Evolutionary conservation across 2,888 invertebrate species (phyloP).

Genomic region (Desoria tigrina): DNA sequence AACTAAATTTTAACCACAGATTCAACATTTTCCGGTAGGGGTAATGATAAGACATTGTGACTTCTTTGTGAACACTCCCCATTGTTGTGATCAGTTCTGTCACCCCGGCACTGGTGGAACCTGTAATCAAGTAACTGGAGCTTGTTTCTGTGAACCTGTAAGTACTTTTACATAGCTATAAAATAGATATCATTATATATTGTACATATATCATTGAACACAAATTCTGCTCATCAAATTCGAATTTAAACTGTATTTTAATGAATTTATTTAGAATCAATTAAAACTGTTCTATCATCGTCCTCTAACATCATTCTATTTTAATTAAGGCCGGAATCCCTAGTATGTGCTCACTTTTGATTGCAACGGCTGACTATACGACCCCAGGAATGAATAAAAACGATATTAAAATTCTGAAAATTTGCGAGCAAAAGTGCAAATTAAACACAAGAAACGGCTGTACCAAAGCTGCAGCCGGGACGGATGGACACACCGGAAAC

Average conservation of each 20-base stretch:
- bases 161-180: too few relatives aligned
- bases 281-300: too few relatives aligned
- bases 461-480: conserved; percentile 22
- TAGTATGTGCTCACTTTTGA: background rate
- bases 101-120: conserved; percentile 10
- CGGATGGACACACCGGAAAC: conserved; percentile 23
- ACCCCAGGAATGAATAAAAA: conserved; percentile 9
- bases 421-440: conserved; percentile 10
- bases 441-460: conserved; percentile 11
- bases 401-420: background rate
- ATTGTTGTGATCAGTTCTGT: conserved; percentile 14
- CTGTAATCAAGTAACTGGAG: background rate
- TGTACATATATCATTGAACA: too few relatives aligned
- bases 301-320: too few relatives aligned
- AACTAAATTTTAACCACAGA: too few relatives aligned
- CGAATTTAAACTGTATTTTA: too few relatives aligned
- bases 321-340: background rate
- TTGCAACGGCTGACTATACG: background rate
- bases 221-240: too few relatives aligned
- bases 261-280: too few relatives aligned
- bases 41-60: conserved; percentile 1
- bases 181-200: too few relatives aligned
- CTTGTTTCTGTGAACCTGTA: conserved; percentile 10
- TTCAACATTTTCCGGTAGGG: too few relatives aligned
- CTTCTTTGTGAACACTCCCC: background rate